A percentile compares a stretch with the other conserved stretches of the same genome.
phyloP scores from a whole-genome alignment of 2,797 vertebrate genomes.

The Brachyrhaphis roseni region DNA sequence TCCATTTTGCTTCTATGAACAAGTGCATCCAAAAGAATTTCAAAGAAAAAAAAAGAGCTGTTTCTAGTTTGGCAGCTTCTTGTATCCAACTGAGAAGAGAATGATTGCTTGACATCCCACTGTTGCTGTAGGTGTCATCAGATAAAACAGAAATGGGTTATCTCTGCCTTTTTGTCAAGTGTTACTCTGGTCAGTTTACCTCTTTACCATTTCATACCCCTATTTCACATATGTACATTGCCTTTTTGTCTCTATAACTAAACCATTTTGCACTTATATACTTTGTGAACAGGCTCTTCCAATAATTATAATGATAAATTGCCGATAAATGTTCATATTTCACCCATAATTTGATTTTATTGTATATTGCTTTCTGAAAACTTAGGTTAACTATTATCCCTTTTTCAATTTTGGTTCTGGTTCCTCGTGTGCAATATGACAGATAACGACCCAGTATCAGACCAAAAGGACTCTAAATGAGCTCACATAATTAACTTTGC shows the following conservation, averaged over 20 bases:
- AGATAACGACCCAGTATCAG: neutral
- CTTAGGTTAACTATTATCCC: neutral
- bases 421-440: neutral
- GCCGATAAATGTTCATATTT: neutral
- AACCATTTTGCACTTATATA: neutral
- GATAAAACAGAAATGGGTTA: neutral
- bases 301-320: neutral
- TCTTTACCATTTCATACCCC: neutral
- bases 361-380: neutral
- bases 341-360: neutral
- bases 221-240: neutral
- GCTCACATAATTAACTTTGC: neutral
- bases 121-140: neutral
- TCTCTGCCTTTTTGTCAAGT: neutral
- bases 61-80: neutral
- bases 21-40: conserved; percentile 1
- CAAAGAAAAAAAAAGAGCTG: neutral
- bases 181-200: neutral
- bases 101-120: neutral
- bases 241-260: neutral
- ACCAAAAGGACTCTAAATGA: neutral
- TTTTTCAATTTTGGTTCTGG: neutral
- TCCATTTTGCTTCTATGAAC: conserved; percentile 15
- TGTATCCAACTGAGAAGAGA: neutral
- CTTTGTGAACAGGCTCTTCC: neutral